Conservation (phyloP, 2,797 vertebrate species). For the Argyrosomus regius region DNA sequence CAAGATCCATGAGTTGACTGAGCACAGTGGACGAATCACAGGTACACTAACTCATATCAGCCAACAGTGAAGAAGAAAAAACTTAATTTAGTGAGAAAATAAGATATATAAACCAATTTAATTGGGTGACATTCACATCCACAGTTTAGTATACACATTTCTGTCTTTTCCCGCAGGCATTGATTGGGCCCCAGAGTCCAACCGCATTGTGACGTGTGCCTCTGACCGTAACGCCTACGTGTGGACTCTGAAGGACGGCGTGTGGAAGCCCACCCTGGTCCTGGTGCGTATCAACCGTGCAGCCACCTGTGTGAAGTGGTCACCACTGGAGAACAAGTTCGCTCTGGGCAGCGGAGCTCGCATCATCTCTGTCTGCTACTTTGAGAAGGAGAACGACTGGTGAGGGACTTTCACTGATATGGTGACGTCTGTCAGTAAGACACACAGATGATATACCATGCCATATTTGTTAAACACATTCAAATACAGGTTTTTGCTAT, state of each 20-base stretch:
- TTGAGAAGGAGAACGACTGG: constrained; percentile 89
- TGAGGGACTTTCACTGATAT: constrained; percentile 52
- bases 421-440: not conserved
- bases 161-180: constrained; percentile 68
- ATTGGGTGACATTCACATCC: not conserved
- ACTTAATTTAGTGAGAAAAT: too few species aligned
- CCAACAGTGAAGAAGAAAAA: not conserved
- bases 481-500: not conserved
- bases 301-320: constrained; percentile 85
- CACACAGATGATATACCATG: not conserved
- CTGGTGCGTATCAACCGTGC: constrained; percentile 85
- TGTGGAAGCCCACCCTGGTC: constrained; percentile 85
- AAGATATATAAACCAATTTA: too few species aligned
- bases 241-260: constrained; percentile 78
- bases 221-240: constrained; percentile 84
- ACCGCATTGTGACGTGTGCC: constrained; percentile 82
- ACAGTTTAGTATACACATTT: not conserved
- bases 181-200: constrained; percentile 84
- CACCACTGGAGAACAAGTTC: constrained; percentile 87
- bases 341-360: constrained; percentile 88
- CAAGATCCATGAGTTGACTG: constrained; percentile 83
- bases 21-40: constrained; percentile 83
- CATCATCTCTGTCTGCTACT: constrained; percentile 90
- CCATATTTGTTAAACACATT: not conserved
- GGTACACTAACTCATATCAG: constrained; percentile 60